Evolutionary conservation across 2,888 invertebrate species (phyloP).

Genomic region (Protodeltote pygarga): DNA sequence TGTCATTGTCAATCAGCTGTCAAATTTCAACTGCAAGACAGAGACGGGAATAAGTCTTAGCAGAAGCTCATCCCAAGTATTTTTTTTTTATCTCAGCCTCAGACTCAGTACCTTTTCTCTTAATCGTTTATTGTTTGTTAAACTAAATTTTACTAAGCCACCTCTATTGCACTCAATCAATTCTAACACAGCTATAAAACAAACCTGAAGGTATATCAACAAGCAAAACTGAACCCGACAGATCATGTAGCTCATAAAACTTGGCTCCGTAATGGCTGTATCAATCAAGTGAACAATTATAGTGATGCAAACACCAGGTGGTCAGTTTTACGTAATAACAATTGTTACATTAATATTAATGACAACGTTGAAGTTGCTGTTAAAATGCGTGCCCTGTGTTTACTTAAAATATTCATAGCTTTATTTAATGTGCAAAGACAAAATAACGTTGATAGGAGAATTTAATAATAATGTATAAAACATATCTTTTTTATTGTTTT

Average conservation of each 20-base stretch:
- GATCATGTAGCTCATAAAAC: slow-evolving; percentile 49
- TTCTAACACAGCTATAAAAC: slow-evolving; percentile 10
- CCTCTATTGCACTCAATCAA: no score
- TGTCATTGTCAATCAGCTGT: no score
- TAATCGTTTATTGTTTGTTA: no score
- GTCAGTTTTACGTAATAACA: slow-evolving; percentile 65
- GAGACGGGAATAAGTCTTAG: no score
- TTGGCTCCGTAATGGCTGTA: slow-evolving; percentile 57
- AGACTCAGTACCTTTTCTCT: no score
- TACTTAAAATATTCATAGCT: slow-evolving; percentile 16
- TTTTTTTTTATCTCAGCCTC: no score
- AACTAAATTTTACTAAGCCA: no score
- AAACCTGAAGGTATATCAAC: slow-evolving; percentile 8
- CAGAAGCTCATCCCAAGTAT: no score
- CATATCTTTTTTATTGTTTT: no score
- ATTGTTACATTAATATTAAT: slow-evolving; percentile 69
- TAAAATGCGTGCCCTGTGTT: slow-evolving; percentile 17
- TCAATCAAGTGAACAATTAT: slow-evolving; percentile 73
- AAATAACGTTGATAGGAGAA: no score
- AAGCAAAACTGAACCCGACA: slow-evolving; percentile 14
- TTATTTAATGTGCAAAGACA: not conserved
- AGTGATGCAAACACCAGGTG: slow-evolving; percentile 73
- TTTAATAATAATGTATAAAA: no score
- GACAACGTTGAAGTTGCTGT: slow-evolving; percentile 13
- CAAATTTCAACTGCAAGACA: no score